Percentiles rank a stretch among this genome's conserved stretches.
Evolutionary conservation across 2,797 vertebrate species (phyloP).

Genomic region (Propithecus perrieri): DNA sequence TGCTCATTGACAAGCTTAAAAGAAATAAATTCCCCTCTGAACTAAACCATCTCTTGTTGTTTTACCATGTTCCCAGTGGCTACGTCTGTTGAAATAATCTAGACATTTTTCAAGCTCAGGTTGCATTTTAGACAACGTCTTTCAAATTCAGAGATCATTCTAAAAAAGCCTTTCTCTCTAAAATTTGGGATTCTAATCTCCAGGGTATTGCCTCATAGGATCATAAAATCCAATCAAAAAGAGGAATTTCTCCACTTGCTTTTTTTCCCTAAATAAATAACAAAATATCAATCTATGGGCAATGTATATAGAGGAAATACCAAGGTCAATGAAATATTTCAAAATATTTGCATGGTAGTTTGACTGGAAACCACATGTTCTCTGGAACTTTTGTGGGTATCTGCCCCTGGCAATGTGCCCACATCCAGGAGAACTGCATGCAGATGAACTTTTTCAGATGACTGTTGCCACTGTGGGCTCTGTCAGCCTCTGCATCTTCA

Average conservation of each 20-base stretch:
- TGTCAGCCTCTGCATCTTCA: not conserved
- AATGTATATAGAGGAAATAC: conserved; percentile 60
- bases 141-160: conserved; percentile 51
- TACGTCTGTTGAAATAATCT: conserved; percentile 46
- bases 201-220: not conserved
- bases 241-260: not conserved
- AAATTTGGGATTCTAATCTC: conserved; percentile 42
- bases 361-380: conserved; percentile 63
- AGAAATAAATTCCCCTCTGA: conserved; percentile 44
- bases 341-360: conserved; percentile 49
- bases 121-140: conserved; percentile 51
- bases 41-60: conserved; percentile 47
- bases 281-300: conserved; percentile 41
- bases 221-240: conserved; percentile 7
- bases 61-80: conserved; percentile 32
- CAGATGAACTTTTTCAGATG: conserved; percentile 54
- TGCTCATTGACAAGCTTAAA: conserved; percentile 42
- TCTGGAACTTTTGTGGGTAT: conserved; percentile 56
- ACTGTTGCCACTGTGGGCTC: not conserved
- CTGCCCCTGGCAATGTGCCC: not conserved
- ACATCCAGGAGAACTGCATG: conserved; percentile 37
- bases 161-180: conserved; percentile 20
- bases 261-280: conserved; percentile 63
- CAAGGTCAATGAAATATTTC: conserved; percentile 45
- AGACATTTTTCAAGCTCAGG: conserved; percentile 57